These are phyloP conservation scores for Pogonognathellus flavescens DNA, from an alignment of 1,140 invertebrate genomes.

Conservation along the genomic window DNA sequence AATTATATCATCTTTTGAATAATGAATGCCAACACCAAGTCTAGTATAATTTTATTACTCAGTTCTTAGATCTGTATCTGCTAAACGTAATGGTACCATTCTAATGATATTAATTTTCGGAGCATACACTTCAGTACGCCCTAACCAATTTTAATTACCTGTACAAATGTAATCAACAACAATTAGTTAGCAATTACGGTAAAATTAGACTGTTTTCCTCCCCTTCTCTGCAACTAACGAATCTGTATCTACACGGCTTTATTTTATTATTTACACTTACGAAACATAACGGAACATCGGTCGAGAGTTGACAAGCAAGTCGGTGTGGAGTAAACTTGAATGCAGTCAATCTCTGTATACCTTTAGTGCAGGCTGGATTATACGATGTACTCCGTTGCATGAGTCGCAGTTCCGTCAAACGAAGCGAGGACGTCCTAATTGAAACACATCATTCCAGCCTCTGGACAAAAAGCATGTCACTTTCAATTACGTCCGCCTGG, in stretches of 20 bases:
- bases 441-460: slow-evolving; percentile 51
- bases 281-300: background rate
- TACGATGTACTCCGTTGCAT: background rate
- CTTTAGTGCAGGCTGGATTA: background rate
- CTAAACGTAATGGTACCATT: too few relatives aligned
- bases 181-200: slow-evolving; percentile 16
- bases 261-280: slow-evolving; percentile 2
- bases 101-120: background rate
- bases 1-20: too few relatives aligned
- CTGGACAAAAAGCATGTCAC: slow-evolving; percentile 59
- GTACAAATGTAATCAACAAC: background rate
- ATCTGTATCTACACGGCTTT: background rate
- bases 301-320: slow-evolving; percentile 9
- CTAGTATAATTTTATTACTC: too few relatives aligned
- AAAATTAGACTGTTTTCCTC: background rate
- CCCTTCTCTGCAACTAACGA: background rate
- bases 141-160: slow-evolving; percentile 11
- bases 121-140: slow-evolving; percentile 5
- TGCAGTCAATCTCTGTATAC: background rate
- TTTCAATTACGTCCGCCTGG: slow-evolving; percentile 53
- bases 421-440: slow-evolving; percentile 44
- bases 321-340: slow-evolving; percentile 4
- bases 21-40: too few relatives aligned
- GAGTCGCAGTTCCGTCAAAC: slow-evolving; percentile 37
- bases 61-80: too few relatives aligned